Conservation (phyloP, 64 coral and sea anemone species). For the Porites australiensis region DNA sequence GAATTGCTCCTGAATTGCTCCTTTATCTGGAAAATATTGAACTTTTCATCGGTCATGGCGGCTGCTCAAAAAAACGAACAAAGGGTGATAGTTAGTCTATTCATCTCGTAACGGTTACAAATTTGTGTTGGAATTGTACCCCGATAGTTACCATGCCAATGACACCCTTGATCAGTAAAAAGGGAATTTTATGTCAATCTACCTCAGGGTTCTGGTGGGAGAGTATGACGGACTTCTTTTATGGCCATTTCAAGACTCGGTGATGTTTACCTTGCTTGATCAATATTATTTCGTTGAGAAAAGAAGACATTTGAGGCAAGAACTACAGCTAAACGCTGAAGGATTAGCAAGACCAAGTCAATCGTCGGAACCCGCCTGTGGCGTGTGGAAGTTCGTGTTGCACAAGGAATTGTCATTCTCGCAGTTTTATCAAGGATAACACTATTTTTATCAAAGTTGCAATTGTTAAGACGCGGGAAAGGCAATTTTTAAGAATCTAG, state of each 20-base stretch:
- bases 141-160: constrained; percentile 6
- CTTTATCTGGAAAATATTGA: constrained; percentile 51
- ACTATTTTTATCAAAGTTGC: constrained; percentile 33
- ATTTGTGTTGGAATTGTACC: background rate
- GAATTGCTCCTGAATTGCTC: constrained; percentile 32
- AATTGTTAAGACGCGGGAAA: background rate
- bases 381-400: constrained; percentile 28
- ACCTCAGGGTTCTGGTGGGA: constrained; percentile 24
- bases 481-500: constrained; percentile 12
- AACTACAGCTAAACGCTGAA: background rate
- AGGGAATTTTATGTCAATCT: constrained; percentile 27
- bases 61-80: constrained; percentile 20
- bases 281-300: constrained; percentile 13
- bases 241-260: constrained; percentile 25
- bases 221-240: constrained; percentile 32
- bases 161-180: background rate
- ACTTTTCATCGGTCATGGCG: constrained; percentile 6
- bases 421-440: constrained; percentile 23
- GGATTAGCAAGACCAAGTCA: background rate
- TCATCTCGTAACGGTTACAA: constrained; percentile 16
- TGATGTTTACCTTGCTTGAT: constrained; percentile 5
- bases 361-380: constrained; percentile 1
- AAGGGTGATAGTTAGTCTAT: constrained; percentile 13
- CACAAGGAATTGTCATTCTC: constrained; percentile 21
- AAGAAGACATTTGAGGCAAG: constrained; percentile 21